These are phyloP conservation scores for Anabas testudineus DNA, from an alignment of 2,797 vertebrate species.

Conservation along the genomic window DNA sequence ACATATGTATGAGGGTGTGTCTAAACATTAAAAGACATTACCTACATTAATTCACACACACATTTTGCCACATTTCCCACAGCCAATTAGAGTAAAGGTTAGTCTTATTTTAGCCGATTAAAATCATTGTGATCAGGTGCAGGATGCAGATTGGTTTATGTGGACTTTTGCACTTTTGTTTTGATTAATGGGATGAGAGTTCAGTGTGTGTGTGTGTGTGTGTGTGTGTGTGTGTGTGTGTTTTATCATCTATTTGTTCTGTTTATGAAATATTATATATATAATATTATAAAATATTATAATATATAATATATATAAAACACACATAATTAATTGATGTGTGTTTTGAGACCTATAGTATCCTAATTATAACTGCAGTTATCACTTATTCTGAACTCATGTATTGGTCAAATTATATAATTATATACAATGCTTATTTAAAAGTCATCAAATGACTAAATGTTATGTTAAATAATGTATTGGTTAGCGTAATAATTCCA, in stretches of 20 bases:
- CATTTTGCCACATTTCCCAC: slow-evolving; percentile 24
- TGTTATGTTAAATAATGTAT: too few species aligned
- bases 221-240: slow-evolving; percentile 21
- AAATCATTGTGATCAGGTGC: slow-evolving; percentile 62
- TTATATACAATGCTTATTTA: slow-evolving; percentile 3
- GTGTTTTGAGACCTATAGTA: slow-evolving; percentile 31
- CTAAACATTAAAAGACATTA: slow-evolving; percentile 31
- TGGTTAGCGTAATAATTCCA: too few species aligned
- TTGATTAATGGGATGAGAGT: slow-evolving; percentile 63
- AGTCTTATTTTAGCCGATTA: slow-evolving; percentile 72
- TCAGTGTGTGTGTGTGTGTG: slow-evolving; percentile 9
- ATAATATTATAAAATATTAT: too few species aligned
- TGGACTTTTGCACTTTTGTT: slow-evolving; percentile 49
- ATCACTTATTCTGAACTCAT: slow-evolving; percentile 21
- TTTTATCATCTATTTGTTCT: slow-evolving; percentile 1
- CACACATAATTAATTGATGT: slow-evolving; percentile 51
- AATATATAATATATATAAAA: too few species aligned
- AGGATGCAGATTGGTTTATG: slow-evolving; percentile 54
- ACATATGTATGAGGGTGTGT: not conserved
- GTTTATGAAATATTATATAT: slow-evolving; percentile 65
- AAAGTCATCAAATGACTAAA: not conserved
- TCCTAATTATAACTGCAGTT: slow-evolving; percentile 29
- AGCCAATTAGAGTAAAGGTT: slow-evolving; percentile 76
- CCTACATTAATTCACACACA: slow-evolving; percentile 30
- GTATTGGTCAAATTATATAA: slow-evolving; percentile 6